Conservation (phyloP, 2,113 vertebrate genomes). For the Gymnorhina tibicen region DNA sequence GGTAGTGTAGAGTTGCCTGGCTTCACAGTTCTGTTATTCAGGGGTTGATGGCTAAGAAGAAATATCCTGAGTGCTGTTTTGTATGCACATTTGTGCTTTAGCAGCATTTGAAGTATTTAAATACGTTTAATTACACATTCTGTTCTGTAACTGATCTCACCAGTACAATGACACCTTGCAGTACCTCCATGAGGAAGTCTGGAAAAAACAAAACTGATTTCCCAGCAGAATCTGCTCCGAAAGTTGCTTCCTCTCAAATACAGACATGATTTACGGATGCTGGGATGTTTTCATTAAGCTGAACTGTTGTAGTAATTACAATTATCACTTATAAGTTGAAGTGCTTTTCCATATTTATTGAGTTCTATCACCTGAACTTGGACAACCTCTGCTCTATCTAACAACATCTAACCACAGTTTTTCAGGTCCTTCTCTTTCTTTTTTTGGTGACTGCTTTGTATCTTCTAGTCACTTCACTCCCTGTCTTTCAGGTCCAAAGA, state of each 20-base stretch:
- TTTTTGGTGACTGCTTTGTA: neutral
- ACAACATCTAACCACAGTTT: neutral
- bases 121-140: neutral
- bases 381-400: neutral
- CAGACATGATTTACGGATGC: neutral
- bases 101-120: neutral
- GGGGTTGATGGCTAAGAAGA: constrained; percentile 15
- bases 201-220: neutral
- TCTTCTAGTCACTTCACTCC: neutral
- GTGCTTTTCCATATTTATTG: neutral
- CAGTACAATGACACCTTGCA: constrained; percentile 7
- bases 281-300: neutral
- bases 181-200: neutral
- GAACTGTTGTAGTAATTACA: neutral
- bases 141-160: neutral
- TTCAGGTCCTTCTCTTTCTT: neutral
- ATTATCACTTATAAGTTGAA: neutral
- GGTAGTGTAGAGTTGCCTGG: constrained; percentile 31
- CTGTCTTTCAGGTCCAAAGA: neutral
- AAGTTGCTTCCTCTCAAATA: neutral
- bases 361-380: neutral
- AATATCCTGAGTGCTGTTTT: constrained; percentile 23
- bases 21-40: constrained; percentile 32
- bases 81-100: neutral
- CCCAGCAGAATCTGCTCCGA: neutral